A percentile compares a stretch with the other conserved stretches of the same genome.
These are phyloP conservation scores for Nothura maculosa DNA, from an alignment of 2,797 vertebrate species.

Conservation along the genomic window DNA sequence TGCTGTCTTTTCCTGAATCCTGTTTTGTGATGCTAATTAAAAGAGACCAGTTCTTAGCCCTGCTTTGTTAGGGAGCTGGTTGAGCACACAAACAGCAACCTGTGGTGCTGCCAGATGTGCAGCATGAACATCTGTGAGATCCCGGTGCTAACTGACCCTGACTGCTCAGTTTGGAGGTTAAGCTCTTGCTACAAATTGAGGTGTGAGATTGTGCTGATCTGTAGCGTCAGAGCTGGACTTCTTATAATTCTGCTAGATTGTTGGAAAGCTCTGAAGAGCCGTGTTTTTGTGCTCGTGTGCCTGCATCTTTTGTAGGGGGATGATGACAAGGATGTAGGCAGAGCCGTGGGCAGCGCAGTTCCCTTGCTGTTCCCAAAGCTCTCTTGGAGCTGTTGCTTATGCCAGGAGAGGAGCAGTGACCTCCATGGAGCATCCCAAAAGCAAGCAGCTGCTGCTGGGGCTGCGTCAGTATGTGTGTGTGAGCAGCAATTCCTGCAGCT, in stretches of 20 bases:
- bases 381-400: background rate
- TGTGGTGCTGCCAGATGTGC: background rate
- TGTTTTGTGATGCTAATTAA: background rate
- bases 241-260: background rate
- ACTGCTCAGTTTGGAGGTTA: background rate
- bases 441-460: background rate
- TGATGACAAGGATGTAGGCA: background rate
- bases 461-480: background rate
- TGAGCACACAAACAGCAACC: background rate
- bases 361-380: background rate
- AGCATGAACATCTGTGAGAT: background rate
- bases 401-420: background rate
- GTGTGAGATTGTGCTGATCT: background rate
- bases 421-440: background rate
- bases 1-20: background rate
- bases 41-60: background rate
- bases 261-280: background rate
- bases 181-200: background rate
- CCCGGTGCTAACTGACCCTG: background rate
- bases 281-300: background rate
- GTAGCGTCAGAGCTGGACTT: background rate
- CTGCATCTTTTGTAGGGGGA: background rate
- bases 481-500: background rate
- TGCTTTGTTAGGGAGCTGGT: background rate
- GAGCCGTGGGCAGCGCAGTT: background rate